These are phyloP conservation scores for Pachyramphus minor DNA, from an alignment of 2,113 vertebrate genomes.

Conservation along the genomic window DNA sequence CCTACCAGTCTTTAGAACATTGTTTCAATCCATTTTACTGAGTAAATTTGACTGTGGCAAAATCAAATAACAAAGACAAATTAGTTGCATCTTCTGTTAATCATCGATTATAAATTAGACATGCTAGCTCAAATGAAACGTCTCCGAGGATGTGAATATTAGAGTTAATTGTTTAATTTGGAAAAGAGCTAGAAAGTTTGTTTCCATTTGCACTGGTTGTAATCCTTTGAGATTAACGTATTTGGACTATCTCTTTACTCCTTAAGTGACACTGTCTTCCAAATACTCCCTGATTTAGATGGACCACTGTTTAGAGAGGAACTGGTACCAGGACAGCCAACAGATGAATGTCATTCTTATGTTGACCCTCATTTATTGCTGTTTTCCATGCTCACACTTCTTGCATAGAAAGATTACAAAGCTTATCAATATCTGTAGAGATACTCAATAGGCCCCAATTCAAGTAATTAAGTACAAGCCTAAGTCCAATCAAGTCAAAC, in stretches of 20 bases:
- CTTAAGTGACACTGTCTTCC: slow-evolving; percentile 31
- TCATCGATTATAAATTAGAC: slow-evolving; percentile 69
- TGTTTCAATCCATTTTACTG: slow-evolving; percentile 61
- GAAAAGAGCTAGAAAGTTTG: slow-evolving; percentile 26
- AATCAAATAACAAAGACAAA: slow-evolving; percentile 57
- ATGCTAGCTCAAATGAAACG: slow-evolving; percentile 46
- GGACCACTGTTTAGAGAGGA: slow-evolving; percentile 30
- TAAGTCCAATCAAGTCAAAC: neutral
- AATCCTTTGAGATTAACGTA: neutral
- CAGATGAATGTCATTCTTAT: slow-evolving; percentile 28
- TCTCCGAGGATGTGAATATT: slow-evolving; percentile 40
- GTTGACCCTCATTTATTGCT: slow-evolving; percentile 42
- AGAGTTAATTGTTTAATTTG: slow-evolving; percentile 65
- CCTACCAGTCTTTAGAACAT: slow-evolving; percentile 38
- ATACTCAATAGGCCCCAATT: neutral
- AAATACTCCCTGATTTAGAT: neutral
- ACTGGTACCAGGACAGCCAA: slow-evolving; percentile 18
- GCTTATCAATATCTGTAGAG: slow-evolving; percentile 17
- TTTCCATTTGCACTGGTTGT: slow-evolving; percentile 25
- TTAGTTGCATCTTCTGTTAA: slow-evolving; percentile 63
- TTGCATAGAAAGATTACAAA: slow-evolving; percentile 26
- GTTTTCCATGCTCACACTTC: slow-evolving; percentile 8
- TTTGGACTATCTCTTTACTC: slow-evolving; percentile 53
- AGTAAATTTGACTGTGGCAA: slow-evolving; percentile 50
- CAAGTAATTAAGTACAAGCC: neutral